Evolutionary conservation across 2,797 vertebrate species (phyloP), one percentile per base, ranked within the genome.

Genomic region (Oreochromis mossambicus): DNA sequence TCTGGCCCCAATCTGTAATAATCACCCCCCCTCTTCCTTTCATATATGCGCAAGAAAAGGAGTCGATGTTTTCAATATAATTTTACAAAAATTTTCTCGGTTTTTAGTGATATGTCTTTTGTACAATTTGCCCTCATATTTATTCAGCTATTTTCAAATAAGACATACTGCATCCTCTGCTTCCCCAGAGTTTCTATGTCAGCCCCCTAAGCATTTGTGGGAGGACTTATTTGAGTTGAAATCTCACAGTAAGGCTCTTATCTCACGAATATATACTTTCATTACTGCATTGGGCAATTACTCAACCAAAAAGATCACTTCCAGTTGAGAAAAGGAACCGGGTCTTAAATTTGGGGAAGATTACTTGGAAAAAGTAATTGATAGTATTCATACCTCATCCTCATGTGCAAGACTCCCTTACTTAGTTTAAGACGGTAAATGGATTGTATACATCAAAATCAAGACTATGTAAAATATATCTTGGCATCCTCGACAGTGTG

Each of bases 401-500:
- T 68, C n/a, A 43, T 9, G 36, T 43, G 63, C 36, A 43, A 14
- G 63, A 41, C 36, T 68, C 14, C 36, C 5, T 41, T 9, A 68
- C n/a, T 41, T 36, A 9, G 63, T 68, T 68, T 24, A 68, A 68
- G 63, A 41, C 36, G 3, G n/a, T 66, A 66, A 41, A 41, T 21
- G 26, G 10, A 26, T 26, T 26, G 24, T 26, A 26, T 26, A 26
- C 24, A 4, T 26, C 24, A 26, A 26, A 26, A 26, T 26, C 24
- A 68, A 68, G 63, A 41, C 54, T 11, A 26, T 26, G 26, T 26
- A 58, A 58, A 61, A 9, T 34, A 34, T 34, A 34, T 61, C 19
- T 9, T 19, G 15, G 19, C 56, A 61, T 19, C 56, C 2, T 61
- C 0, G 29, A 19, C 56, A 1, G 56, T 61, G 29, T 0, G 0